Percentiles rank a stretch among this genome's conserved stretches.
Evolutionary conservation across 2,888 invertebrate species (phyloP).

Genomic region (Andrena camellia): DNA sequence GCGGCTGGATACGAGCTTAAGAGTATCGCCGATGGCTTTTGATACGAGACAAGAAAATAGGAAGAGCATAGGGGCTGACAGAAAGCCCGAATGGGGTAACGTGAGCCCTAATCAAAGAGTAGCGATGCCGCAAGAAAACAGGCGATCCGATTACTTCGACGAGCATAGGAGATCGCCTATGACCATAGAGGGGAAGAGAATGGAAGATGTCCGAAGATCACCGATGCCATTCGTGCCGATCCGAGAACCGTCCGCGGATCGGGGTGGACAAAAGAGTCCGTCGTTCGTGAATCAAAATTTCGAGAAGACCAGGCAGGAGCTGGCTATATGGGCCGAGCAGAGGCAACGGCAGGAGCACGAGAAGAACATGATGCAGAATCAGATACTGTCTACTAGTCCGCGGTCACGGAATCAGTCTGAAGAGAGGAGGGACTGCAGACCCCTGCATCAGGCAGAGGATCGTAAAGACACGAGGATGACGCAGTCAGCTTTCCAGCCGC

Average conservation of each 20-base stretch:
- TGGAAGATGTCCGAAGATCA: constrained; percentile 81
- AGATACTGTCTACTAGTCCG: constrained; percentile 80
- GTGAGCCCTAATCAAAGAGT: constrained; percentile 81
- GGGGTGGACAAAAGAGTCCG: constrained; percentile 80
- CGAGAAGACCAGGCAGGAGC: constrained; percentile 83
- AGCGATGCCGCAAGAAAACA: constrained; percentile 78
- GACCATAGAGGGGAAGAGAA: constrained; percentile 80
- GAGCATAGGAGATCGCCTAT: constrained; percentile 83
- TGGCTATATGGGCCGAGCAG: constrained; percentile 84
- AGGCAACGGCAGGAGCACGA: constrained; percentile 83
- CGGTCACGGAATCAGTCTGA: constrained; percentile 82
- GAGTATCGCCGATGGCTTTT: constrained; percentile 81
- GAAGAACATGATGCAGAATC: constrained; percentile 75
- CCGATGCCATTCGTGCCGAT: constrained; percentile 83
- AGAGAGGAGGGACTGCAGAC: constrained; percentile 76
- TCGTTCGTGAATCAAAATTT: constrained; percentile 81
- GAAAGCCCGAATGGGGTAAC: constrained; percentile 81
- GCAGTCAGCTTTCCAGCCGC: constrained; percentile 82
- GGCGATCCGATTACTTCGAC: constrained; percentile 83
- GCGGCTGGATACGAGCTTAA: constrained; percentile 76
- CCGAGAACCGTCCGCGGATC: constrained; percentile 79
- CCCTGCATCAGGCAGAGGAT: constrained; percentile 70
- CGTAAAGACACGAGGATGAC: constrained; percentile 79
- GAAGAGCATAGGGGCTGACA: constrained; percentile 76
- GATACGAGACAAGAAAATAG: constrained; percentile 79